These are phyloP conservation scores for Cylas formicarius DNA, from an alignment of 1,140 invertebrate species.

Conservation along the genomic window DNA sequence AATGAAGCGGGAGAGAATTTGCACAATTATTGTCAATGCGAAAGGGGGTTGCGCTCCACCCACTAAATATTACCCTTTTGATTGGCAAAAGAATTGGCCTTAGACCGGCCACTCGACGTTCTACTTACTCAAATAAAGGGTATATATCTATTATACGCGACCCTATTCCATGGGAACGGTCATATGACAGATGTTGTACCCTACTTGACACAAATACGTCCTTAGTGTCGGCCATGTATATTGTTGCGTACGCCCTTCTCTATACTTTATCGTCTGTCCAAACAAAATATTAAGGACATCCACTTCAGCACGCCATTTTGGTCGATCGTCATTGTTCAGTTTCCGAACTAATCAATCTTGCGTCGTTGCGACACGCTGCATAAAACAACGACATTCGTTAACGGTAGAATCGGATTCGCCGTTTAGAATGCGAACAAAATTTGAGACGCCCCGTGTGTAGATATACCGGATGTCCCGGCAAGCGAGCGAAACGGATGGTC, in stretches of 20 bases:
- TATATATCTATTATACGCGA: constrained; percentile 29
- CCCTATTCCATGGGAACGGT: constrained; percentile 33
- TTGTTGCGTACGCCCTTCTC: constrained; percentile 18
- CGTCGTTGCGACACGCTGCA: no score
- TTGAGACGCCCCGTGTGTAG: no score
- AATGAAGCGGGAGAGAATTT: background rate
- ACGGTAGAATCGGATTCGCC: no score
- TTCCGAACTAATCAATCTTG: no score
- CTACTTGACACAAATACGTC: constrained; percentile 27
- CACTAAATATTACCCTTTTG: constrained; percentile 34
- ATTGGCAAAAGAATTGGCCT: constrained; percentile 33
- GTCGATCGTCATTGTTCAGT: background rate
- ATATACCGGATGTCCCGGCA: no score
- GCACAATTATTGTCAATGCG: constrained; percentile 26
- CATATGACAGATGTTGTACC: constrained; percentile 34
- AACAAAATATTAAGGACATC: constrained; percentile 19
- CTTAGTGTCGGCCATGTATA: constrained; percentile 21
- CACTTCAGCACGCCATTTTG: constrained; percentile 20
- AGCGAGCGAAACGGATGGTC: no score
- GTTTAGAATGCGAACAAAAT: no score
- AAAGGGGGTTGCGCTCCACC: constrained; percentile 28
- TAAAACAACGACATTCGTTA: no score
- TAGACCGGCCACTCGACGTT: constrained; percentile 22
- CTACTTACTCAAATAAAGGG: constrained; percentile 30
- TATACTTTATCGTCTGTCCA: constrained; percentile 18